Conservation (phyloP, 2,797 vertebrate genomes). For the Pipistrellus pygmaeus region DNA sequence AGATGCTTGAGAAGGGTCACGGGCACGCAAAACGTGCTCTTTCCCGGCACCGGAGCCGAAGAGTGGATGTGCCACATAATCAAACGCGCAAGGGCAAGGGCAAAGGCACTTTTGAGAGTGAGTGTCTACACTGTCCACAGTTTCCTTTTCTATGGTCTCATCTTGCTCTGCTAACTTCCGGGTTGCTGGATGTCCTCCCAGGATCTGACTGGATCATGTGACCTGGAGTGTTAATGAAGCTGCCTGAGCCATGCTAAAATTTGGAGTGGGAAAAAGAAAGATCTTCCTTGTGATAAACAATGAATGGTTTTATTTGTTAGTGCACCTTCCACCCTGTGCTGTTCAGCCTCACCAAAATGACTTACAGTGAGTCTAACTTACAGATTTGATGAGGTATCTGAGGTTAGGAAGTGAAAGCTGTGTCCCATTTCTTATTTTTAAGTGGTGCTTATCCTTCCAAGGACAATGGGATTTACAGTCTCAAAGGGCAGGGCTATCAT, state of each 20-base stretch:
- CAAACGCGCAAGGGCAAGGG: not conserved
- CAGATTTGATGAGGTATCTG: constrained; percentile 77
- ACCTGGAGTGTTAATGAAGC: not conserved
- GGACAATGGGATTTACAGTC: constrained; percentile 79
- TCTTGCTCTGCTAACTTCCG: not conserved
- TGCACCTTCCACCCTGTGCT: constrained; percentile 24
- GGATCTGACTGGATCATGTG: not conserved
- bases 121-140: not conserved
- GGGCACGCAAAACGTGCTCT: not conserved
- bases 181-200: not conserved
- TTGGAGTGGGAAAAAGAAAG: not conserved
- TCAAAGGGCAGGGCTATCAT: constrained; percentile 63
- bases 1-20: not conserved
- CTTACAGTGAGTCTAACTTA: constrained; percentile 64
- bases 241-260: not conserved
- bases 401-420: constrained; percentile 78
- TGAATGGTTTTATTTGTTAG: constrained; percentile 63
- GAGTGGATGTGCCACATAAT: not conserved
- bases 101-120: not conserved
- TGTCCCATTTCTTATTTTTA: constrained; percentile 75
- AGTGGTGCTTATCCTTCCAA: constrained; percentile 69
- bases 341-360: constrained; percentile 63
- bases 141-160: not conserved
- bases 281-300: constrained; percentile 2
- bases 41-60: not conserved